phyloP scores from a whole-genome alignment of 2,113 vertebrate genomes.

The Notechis scutatus region DNA sequence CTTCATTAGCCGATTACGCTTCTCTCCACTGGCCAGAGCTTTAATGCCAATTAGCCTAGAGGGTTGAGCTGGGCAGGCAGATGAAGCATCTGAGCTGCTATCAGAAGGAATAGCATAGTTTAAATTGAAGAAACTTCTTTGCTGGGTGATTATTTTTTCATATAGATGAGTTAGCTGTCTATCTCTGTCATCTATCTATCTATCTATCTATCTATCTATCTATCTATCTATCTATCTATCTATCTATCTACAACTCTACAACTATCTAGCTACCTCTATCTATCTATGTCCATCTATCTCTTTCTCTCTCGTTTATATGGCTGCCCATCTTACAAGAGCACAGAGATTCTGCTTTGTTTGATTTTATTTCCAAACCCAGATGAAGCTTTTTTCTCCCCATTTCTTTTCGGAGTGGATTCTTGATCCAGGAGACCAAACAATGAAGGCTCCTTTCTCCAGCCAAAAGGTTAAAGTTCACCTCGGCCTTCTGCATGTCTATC shows the following conservation, averaged over 20 bases:
- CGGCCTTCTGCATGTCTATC: background rate
- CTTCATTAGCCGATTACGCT: background rate
- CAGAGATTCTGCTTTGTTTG: background rate
- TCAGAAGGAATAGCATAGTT: background rate
- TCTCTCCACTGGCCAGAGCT: background rate
- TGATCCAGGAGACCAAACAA: background rate
- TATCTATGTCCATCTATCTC: no score
- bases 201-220: no score
- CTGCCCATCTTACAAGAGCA: no score
- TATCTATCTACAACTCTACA: no score
- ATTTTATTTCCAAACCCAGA: background rate
- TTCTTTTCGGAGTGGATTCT: background rate
- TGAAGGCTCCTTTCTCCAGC: background rate
- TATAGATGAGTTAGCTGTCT: background rate
- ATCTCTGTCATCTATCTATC: background rate
- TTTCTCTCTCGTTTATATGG: no score
- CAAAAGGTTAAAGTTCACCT: background rate
- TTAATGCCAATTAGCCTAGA: background rate
- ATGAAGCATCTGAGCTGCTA: background rate
- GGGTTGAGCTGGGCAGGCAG: background rate
- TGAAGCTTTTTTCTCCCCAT: background rate
- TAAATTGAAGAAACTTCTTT: background rate
- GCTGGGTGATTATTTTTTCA: background rate
- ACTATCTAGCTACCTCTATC: no score
- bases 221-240: no score